Conservation (phyloP, 2,113 vertebrate species). For the Tachysurus fulvidraco region DNA sequence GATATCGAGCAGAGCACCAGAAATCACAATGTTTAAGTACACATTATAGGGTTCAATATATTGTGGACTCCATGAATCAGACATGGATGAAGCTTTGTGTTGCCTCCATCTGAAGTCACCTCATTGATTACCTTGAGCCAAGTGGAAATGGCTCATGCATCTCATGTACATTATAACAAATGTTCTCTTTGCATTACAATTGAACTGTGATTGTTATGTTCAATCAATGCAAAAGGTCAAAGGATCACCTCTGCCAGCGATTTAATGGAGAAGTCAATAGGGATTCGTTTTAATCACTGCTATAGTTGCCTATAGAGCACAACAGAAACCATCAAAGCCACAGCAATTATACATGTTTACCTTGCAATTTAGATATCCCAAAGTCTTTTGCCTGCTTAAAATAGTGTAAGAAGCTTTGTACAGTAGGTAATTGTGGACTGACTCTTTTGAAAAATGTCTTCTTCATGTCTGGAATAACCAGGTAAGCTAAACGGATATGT, state of each 20-base stretch:
- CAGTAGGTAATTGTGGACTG: constrained; percentile 63
- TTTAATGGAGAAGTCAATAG: constrained; percentile 99
- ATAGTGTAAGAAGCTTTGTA: constrained; percentile 61
- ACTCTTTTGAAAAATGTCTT: constrained; percentile 57
- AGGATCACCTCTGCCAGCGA: constrained; percentile 96
- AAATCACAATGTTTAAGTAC: constrained; percentile 69
- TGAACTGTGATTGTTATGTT: constrained; percentile 99
- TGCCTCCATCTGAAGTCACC: constrained; percentile 80
- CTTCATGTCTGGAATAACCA: constrained; percentile 54
- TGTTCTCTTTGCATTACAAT: constrained; percentile 99
- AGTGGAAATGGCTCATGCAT: constrained; percentile 98
- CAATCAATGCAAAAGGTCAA: constrained; percentile 99
- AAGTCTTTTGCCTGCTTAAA: constrained; percentile 86
- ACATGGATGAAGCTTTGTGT: constrained; percentile 62
- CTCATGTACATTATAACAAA: constrained; percentile 99
- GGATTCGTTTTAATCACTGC: constrained; percentile 99
- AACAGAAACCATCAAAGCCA: constrained; percentile 93
- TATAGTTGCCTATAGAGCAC: constrained; percentile 94
- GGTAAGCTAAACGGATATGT: constrained; percentile 60
- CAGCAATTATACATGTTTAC: constrained; percentile 98
- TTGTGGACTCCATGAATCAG: constrained; percentile 72
- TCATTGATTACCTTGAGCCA: constrained; percentile 94
- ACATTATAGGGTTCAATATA: constrained; percentile 73
- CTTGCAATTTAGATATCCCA: constrained; percentile 92
- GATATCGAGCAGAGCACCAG: constrained; percentile 50